Evolutionary conservation across 2,797 vertebrate genomes (phyloP).

Genomic region (Myotis planiceps): DNA sequence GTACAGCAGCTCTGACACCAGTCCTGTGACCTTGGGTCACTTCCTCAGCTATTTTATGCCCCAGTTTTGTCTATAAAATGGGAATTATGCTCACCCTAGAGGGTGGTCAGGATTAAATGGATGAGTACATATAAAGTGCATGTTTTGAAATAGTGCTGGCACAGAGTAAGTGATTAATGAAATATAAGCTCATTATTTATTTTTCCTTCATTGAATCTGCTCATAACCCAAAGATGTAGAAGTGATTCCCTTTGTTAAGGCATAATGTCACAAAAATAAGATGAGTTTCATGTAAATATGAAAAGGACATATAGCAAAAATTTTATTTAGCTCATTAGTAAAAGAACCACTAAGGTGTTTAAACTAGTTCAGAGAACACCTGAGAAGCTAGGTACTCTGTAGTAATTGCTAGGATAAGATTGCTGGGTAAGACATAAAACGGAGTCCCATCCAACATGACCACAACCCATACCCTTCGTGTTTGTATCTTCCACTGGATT

Average conservation of each 20-base stretch:
- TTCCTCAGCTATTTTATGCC: neutral
- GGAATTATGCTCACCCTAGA: neutral
- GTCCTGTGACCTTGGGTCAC: neutral
- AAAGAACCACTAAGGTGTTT: neutral
- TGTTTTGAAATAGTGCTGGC: neutral
- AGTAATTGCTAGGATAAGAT: neutral
- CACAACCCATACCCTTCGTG: neutral
- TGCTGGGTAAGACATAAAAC: neutral
- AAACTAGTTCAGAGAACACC: neutral
- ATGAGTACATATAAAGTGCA: neutral
- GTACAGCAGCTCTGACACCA: neutral
- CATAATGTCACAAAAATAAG: constrained; percentile 12
- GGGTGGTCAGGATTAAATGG: neutral
- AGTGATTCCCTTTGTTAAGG: neutral
- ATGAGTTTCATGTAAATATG: neutral
- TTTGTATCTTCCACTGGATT: neutral
- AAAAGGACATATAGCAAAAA: neutral
- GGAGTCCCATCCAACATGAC: neutral
- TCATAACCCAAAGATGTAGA: neutral
- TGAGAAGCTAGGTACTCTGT: neutral
- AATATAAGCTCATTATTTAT: neutral
- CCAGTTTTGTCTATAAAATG: neutral
- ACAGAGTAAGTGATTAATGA: neutral
- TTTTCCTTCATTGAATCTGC: neutral
- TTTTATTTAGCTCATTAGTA: constrained; percentile 14